phyloP scores from a whole-genome alignment of 1,140 invertebrate genomes.

The Delia radicum region DNA sequence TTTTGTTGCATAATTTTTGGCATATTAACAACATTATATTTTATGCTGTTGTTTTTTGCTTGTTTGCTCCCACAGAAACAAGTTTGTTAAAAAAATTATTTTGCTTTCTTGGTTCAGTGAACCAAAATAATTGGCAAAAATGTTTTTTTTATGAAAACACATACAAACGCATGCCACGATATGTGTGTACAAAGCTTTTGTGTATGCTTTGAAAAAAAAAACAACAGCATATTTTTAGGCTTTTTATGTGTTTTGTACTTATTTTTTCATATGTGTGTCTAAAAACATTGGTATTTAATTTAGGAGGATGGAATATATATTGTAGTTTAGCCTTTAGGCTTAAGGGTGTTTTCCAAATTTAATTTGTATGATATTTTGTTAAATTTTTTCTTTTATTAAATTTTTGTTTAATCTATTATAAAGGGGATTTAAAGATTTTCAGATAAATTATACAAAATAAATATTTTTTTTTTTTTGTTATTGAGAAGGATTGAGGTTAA shows the following conservation, averaged over 20 bases:
- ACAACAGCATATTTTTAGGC: not conserved
- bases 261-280: not conserved
- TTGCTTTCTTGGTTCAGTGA: constrained; percentile 1
- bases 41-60: not conserved
- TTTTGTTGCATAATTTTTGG: constrained; percentile 15
- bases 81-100: not conserved
- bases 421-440: not conserved
- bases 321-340: not conserved
- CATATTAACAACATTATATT: constrained; percentile 16
- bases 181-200: not conserved
- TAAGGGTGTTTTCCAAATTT: not conserved
- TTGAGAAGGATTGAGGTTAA: too few species aligned
- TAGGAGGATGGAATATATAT: not conserved
- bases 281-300: not conserved
- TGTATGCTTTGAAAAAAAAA: not conserved
- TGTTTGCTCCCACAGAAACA: not conserved
- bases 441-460: too few species aligned
- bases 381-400: not conserved
- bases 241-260: too few species aligned
- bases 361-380: not conserved
- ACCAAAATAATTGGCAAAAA: constrained; percentile 17
- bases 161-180: not conserved
- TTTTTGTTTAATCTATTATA: not conserved
- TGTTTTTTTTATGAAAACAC: not conserved
- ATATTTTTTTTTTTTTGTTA: too few species aligned